Base-by-base conservation (phyloP, 1,140 invertebrate genomes). In the Panagrolaimus sp. region DNA sequence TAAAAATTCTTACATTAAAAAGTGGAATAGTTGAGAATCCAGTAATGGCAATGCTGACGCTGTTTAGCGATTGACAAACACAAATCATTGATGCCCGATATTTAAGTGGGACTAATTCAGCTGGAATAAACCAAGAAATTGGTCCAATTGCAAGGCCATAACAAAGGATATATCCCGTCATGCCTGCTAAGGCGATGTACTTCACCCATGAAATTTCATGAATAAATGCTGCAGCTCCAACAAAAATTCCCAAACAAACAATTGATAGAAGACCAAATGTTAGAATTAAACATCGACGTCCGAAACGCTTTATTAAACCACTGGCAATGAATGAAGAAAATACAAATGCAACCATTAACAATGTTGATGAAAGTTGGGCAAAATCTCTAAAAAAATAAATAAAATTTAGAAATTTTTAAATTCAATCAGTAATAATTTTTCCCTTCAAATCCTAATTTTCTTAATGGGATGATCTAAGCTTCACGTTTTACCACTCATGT, bases 71-170 rank as follows among this genome's bases (percentile, higher is more conserved):
- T 46, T 69, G 82, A 70, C 79, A 78, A 9, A 80, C 15, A 62
- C 78, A 80, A 67, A 80, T 82, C 71, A 80, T 78, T 5, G 64
- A 76, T 5, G 78, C 81, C 24, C 78, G 69, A 47, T 83, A 46
- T 26, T 71, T 32, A 5, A 78, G 52, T 43, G 78, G 79, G 38
- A 78, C 79, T 4, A 81, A 47, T 63, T 81, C 79, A 10, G 79
- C 65, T 14, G 76, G 80, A 38, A 81, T 72, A 48, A 83, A 81
- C 78, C 78, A 83, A 4, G 78, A 70, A 14, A 81, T 79, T 8
- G 81, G 78, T 1, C 79, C 79, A 46, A 81, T 70, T 63, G 76
- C 81, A 15, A 78, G 21, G 43, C 71, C 69, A 65, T 75, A 79
- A 38, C 66, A 74, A 55, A 70, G 21, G 62, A 79, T 68, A 65